A percentile compares a stretch with the other conserved stretches of the same genome.
phyloP scores from a whole-genome alignment of 2,797 vertebrate species.

The Xiphophorus birchmanni region DNA sequence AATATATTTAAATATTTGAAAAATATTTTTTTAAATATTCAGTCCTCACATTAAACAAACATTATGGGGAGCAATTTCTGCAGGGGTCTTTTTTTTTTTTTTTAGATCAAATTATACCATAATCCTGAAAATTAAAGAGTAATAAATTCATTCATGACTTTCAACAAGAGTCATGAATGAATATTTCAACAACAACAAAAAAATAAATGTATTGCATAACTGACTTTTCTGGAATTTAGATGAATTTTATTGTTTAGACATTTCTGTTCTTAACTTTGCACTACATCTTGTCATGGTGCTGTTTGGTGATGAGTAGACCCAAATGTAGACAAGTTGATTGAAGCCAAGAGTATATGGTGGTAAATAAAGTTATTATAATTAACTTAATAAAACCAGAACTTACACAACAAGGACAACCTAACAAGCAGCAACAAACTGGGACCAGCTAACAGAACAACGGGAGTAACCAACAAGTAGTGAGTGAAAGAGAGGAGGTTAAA shows the following conservation, averaged over 20 bases:
- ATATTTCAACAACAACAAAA: background rate
- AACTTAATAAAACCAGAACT: too few relatives aligned
- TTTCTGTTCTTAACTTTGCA: background rate
- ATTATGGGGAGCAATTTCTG: background rate
- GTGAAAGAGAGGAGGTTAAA: too few relatives aligned
- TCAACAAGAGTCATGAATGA: background rate
- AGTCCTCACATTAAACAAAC: background rate
- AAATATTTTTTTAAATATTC: background rate
- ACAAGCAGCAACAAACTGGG: too few relatives aligned
- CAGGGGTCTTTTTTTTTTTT: background rate
- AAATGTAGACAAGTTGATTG: too few relatives aligned
- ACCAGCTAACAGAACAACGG: too few relatives aligned
- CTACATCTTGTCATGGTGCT: background rate
- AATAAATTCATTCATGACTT: too few relatives aligned
- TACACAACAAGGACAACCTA: too few relatives aligned
- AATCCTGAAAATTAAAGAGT: background rate
- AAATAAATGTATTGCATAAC: background rate
- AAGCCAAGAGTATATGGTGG: too few relatives aligned
- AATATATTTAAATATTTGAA: too few relatives aligned
- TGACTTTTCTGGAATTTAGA: background rate
- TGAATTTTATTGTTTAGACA: background rate
- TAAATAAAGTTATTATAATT: too few relatives aligned
- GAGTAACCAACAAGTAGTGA: too few relatives aligned
- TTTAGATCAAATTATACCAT: background rate
- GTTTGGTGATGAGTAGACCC: too few relatives aligned